Evolutionary conservation across 2,113 vertebrate genomes (phyloP).

Genomic region (Mirounga angustirostris): DNA sequence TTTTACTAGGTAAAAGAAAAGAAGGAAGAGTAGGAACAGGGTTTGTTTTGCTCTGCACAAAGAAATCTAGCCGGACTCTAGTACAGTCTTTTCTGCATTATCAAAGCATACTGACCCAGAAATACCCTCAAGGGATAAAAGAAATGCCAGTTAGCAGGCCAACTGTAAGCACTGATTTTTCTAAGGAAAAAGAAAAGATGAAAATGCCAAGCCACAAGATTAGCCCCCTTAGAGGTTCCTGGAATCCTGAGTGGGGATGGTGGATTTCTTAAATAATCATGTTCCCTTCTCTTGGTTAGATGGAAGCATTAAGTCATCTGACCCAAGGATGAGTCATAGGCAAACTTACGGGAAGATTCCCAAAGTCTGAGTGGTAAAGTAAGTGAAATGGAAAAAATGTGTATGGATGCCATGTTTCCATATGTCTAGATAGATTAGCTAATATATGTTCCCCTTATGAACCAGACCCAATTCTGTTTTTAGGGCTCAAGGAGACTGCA

Average conservation of each 20-base stretch:
- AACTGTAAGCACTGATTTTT: not conserved
- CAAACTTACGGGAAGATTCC: conserved; percentile 69
- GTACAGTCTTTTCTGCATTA: conserved; percentile 45
- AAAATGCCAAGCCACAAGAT: conserved; percentile 74
- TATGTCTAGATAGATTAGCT: not conserved
- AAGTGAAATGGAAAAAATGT: conserved; percentile 75
- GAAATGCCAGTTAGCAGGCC: conserved; percentile 42
- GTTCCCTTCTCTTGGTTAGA: conserved; percentile 55
- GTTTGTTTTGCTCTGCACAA: not conserved
- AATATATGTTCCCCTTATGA: not conserved
- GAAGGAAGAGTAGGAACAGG: not conserved
- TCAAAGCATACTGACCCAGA: conserved; percentile 63
- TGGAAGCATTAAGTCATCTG: conserved; percentile 79
- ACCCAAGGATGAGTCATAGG: conserved; percentile 60
- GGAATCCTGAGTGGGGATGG: conserved; percentile 54
- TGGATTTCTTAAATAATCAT: conserved; percentile 69
- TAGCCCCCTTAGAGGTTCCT: not conserved
- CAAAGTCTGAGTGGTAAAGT: conserved; percentile 62
- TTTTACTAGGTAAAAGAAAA: not conserved
- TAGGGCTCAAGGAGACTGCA: not conserved
- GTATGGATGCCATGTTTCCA: conserved; percentile 58
- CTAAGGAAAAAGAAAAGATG: conserved; percentile 35
- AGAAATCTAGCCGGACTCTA: not conserved
- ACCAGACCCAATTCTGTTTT: not conserved
- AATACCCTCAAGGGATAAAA: conserved; percentile 61